Evolutionary conservation across 2,888 invertebrate species (phyloP).

Genomic region (Aporophyla lueneburgensis): DNA sequence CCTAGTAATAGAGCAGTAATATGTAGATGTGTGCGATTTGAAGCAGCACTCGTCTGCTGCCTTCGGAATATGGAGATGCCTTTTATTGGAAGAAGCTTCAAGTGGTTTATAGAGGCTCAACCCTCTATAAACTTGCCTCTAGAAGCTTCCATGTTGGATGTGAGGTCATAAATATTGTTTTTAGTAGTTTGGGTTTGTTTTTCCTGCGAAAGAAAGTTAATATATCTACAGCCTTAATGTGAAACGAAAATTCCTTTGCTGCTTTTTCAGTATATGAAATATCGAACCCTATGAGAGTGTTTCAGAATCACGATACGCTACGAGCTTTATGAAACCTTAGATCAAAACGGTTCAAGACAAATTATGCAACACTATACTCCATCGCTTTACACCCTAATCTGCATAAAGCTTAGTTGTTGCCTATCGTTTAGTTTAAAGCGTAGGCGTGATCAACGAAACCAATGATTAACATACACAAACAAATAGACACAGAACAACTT

Average conservation of each 20-base stretch:
- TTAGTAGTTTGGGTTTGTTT: slow-evolving; percentile 32
- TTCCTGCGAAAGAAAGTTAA: not conserved
- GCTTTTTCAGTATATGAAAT: not conserved
- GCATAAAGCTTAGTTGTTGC: slow-evolving; percentile 33
- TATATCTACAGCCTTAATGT: not conserved
- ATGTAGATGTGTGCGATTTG: slow-evolving; percentile 31
- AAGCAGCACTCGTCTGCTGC: slow-evolving; percentile 18
- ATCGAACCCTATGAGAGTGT: not conserved
- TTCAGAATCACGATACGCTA: not conserved
- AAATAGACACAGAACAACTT: slow-evolving; percentile 55
- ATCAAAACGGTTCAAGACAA: not conserved
- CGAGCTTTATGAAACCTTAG: not conserved
- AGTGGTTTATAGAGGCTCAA: slow-evolving; percentile 26
- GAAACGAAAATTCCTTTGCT: not conserved
- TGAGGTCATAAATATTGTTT: slow-evolving; percentile 36
- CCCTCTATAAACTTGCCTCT: too few species aligned
- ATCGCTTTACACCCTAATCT: slow-evolving; percentile 19
- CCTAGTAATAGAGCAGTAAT: slow-evolving; percentile 41
- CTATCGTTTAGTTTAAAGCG: slow-evolving; percentile 30
- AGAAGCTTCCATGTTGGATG: slow-evolving; percentile 7
- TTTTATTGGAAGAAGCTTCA: slow-evolving; percentile 32
- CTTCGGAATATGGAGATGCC: slow-evolving; percentile 41
- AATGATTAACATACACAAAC: slow-evolving; percentile 59
- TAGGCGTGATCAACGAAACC: slow-evolving; percentile 31
- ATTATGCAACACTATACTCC: not conserved